phyloP scores from a whole-genome alignment of 2,797 vertebrate species.

The Nothura maculosa region DNA sequence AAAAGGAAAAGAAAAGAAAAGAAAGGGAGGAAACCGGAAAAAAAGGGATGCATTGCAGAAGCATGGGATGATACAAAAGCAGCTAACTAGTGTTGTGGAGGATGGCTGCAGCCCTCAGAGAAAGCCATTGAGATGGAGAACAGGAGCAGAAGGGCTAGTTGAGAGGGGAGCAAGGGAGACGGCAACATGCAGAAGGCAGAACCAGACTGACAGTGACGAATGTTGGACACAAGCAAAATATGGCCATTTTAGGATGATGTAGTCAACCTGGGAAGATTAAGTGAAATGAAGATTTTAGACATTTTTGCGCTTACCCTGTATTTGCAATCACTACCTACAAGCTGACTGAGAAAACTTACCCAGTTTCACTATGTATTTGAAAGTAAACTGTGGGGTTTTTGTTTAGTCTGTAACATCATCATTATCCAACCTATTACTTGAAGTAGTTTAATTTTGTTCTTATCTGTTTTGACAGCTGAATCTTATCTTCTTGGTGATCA shows the following conservation, averaged over 20 bases:
- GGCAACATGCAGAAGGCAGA: neutral
- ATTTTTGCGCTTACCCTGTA: neutral
- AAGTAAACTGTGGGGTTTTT: conserved; percentile 28
- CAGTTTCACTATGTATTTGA: conserved; percentile 1
- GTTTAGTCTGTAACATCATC: conserved; percentile 66
- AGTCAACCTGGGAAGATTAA: neutral
- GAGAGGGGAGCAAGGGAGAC: neutral
- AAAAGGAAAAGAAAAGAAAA: neutral
- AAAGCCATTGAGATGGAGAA: neutral
- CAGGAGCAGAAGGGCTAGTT: neutral
- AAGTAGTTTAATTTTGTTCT: conserved; percentile 73
- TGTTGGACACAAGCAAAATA: neutral
- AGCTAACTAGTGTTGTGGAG: neutral
- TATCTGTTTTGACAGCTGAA: conserved; percentile 95
- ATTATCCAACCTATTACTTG: conserved; percentile 56
- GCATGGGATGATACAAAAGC: neutral
- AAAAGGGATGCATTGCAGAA: neutral
- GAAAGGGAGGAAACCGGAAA: neutral
- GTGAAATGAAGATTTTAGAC: neutral
- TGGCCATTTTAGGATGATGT: neutral
- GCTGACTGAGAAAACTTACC: neutral
- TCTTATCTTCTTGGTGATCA: conserved; percentile 99
- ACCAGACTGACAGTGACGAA: neutral
- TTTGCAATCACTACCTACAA: neutral
- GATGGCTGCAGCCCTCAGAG: rapidly evolving